phyloP scores from a whole-genome alignment of 2,113 vertebrate species.

The Phyllostomus hastatus region DNA sequence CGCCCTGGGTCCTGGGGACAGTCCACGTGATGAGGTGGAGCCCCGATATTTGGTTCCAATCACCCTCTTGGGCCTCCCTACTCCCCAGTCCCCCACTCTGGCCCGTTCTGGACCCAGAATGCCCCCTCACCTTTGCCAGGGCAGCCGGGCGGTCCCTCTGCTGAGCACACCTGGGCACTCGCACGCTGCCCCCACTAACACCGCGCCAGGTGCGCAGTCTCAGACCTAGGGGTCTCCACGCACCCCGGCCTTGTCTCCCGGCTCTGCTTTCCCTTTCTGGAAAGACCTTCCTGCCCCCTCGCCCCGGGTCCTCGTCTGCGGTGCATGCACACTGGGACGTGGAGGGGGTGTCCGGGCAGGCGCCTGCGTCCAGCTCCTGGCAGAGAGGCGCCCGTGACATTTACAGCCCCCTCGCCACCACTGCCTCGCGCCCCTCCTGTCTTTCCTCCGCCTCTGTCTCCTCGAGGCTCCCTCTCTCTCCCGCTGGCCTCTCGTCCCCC shows the following conservation, averaged over 20 bases:
- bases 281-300: not conserved
- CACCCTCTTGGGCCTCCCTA: not conserved
- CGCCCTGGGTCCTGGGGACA: not conserved
- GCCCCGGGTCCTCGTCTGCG: not conserved
- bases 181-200: not conserved
- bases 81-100: not conserved
- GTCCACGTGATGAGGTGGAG: rapidly evolving
- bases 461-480: not conserved
- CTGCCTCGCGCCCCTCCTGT: not conserved
- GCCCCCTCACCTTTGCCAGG: not conserved
- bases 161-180: not conserved
- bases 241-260: not conserved
- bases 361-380: rapidly evolving
- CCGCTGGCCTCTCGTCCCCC: no score
- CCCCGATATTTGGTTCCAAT: rapidly evolving
- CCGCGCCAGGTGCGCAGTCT: rapidly evolving
- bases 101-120: not conserved
- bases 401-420: not conserved
- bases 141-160: not conserved
- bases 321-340: no score
- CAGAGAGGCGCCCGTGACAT: no score
- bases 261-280: not conserved
- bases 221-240: rapidly evolving
- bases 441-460: not conserved
- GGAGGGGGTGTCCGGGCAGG: not conserved